phyloP scores from a whole-genome alignment of 2,888 invertebrate species.

The Pristionchus arcanus region DNA sequence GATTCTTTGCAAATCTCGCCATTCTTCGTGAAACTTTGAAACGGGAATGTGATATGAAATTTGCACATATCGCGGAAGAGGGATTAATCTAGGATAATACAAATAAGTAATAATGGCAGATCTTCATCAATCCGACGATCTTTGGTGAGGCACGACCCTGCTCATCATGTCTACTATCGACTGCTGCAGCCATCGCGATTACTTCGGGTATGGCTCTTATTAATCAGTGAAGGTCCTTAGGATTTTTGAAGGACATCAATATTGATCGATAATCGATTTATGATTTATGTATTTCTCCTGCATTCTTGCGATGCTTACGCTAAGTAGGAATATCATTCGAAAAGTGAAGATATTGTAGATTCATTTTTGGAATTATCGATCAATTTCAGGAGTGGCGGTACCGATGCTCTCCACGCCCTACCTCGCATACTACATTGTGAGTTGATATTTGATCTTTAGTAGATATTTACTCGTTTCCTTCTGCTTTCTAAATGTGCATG shows the following conservation, averaged over 20 bases:
- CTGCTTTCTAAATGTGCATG: too few relatives aligned
- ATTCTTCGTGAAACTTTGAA: too few relatives aligned
- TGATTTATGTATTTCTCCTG: too few relatives aligned
- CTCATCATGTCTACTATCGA: conserved; percentile 59
- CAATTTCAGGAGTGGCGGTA: conserved; percentile 63
- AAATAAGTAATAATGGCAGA: background rate
- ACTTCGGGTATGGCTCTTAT: conserved; percentile 51
- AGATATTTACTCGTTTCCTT: background rate
- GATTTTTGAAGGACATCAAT: background rate
- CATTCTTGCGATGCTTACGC: too few relatives aligned
- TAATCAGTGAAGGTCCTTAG: too few relatives aligned
- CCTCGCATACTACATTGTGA: conserved; percentile 71
- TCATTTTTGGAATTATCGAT: background rate
- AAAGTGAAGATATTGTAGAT: too few relatives aligned
- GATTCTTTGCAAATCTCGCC: too few relatives aligned
- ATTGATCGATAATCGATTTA: background rate
- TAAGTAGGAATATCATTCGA: too few relatives aligned
- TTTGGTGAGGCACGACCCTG: conserved; percentile 60
- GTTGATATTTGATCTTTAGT: conserved; percentile 29
- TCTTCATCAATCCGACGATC: conserved; percentile 56
- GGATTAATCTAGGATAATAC: background rate
- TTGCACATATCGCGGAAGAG: background rate
- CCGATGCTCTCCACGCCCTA: conserved; percentile 74
- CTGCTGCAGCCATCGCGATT: conserved; percentile 62
- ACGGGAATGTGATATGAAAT: too few relatives aligned